Base-by-base conservation (phyloP, 2,797 vertebrate species). In the Anas bahamensis region DNA sequence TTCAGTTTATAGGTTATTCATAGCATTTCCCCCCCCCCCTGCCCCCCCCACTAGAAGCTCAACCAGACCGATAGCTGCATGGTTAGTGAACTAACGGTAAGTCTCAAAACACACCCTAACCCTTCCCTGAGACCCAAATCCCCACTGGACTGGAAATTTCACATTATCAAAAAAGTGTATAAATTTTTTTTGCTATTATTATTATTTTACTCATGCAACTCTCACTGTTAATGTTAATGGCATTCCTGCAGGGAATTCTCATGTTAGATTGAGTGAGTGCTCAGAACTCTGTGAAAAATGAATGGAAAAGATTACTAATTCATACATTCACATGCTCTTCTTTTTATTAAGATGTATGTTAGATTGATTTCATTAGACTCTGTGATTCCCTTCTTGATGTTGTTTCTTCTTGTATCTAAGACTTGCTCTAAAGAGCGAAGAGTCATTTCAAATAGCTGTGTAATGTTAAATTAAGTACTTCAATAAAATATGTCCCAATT, bases 251-350 rank as follows among this genome's bases (percentile, higher is more conserved):
- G 19, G 69, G 41, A 63, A 85, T 95, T 83, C 46, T 76, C 41
- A 35, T 41, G 70, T 65, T 80, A 71, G 72, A 82, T 60, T 63
- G 60, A 80, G 24, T 46, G 52, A 97, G 89, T 42, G 24, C 37
- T 76, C 46, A 95, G 65, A 96, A 97, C 64, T 95, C 91, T 93
- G 53, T 72, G 72, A 95, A 94, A 93, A 96, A 95, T 74, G 70
- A 97, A 93, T 91, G 88, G 44, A 69, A 93, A 95, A 89, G 42
- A 91, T 71, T 84, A 89, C 28, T 94, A 92, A 93, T 80, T 24
- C 57, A 84, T 31, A 75, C 17, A 75, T 63, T 33, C 57, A 73
- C 46, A 39, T 59, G 4, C 21, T 66, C 53, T 85, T 73, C 84
- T 75, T 86, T 61, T 50, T 4, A 5, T 65, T 26, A 73, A 50